Evolutionary conservation across 2,797 vertebrate genomes (phyloP), one percentile per base, ranked within the genome.

Genomic region (Gymnoscopelus microlampas): DNA sequence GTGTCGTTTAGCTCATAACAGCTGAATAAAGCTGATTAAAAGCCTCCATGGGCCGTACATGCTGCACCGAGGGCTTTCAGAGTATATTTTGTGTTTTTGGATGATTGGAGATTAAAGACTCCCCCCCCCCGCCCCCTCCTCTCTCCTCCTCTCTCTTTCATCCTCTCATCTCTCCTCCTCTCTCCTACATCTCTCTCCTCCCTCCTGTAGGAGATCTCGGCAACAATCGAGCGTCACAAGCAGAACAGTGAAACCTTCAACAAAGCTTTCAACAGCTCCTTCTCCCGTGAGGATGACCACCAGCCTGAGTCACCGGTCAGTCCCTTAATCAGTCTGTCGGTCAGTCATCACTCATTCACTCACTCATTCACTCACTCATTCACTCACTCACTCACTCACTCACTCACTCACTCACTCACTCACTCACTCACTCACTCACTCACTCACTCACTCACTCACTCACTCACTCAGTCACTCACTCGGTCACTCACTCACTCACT

Each of bases 181-280:
- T 39, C 24, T 23, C 35, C 10, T 10, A 13, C 14, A 7, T 50
- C 54, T 26, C 24, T 11, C 53, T n/a, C 53, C 49, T 68, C 68
- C 51, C 73, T 49, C 51, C 58, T 80, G 7, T 10, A 99, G 98
- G 97, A 97, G 76, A 97, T 98, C 73, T 88, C 87, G 84, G 95
- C 95, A 67, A 98, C 97, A 1, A 95, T 99, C n/a, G 95, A 97
- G 88, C 95, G 95, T 71, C 96, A 99, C 93, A 98, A 96, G 82
- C 96, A 98, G 87, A 99, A 99, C 88, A 99, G 96, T 49, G 95
- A 98, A 87, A 98, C 96, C 0, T 99, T 99, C 83, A 93, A 94
- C 77, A 96, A 95, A 87, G 96, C 97, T 59, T 98, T 97, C 90
- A 95, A 96, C 60, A 93, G 90, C 81, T 95, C 96, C 68, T 94